Evolutionary conservation across 2,113 vertebrate genomes (phyloP).

Genomic region (Trichomycterus rosablanca): DNA sequence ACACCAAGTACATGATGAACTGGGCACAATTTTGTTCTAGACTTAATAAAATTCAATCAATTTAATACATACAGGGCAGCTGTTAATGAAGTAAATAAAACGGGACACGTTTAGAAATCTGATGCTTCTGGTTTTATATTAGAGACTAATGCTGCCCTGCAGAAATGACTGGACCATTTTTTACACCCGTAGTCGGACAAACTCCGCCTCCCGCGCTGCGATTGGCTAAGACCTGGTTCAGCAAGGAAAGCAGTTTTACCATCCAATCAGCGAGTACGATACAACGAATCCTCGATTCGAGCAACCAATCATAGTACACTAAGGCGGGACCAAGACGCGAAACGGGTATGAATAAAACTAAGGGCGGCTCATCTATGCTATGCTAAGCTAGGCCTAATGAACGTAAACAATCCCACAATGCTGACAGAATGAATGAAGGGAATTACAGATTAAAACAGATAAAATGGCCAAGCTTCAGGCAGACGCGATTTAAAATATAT

Average conservation of each 20-base stretch:
- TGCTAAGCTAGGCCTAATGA: background rate
- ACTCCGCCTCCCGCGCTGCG: background rate
- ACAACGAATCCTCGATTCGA: background rate
- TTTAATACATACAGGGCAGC: too few species aligned
- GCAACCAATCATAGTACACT: background rate
- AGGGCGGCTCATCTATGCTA: too few species aligned
- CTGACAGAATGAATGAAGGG: slow-evolving; percentile 11
- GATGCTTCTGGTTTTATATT: too few species aligned
- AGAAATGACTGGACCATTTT: background rate
- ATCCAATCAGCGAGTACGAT: background rate
- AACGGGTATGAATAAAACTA: background rate
- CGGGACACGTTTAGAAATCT: too few species aligned
- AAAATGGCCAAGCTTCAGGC: too few species aligned
- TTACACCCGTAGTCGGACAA: background rate
- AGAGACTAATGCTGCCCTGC: too few species aligned
- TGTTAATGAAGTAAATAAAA: too few species aligned
- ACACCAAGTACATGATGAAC: too few species aligned
- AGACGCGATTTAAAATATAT: too few species aligned
- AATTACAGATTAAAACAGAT: too few species aligned
- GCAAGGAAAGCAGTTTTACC: background rate
- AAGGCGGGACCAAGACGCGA: background rate
- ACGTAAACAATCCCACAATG: background rate
- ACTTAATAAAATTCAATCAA: too few species aligned
- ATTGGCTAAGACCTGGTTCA: background rate
- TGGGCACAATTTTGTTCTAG: too few species aligned